phyloP scores from a whole-genome alignment of 2,888 invertebrate genomes.

The Drosophila longiperda region DNA sequence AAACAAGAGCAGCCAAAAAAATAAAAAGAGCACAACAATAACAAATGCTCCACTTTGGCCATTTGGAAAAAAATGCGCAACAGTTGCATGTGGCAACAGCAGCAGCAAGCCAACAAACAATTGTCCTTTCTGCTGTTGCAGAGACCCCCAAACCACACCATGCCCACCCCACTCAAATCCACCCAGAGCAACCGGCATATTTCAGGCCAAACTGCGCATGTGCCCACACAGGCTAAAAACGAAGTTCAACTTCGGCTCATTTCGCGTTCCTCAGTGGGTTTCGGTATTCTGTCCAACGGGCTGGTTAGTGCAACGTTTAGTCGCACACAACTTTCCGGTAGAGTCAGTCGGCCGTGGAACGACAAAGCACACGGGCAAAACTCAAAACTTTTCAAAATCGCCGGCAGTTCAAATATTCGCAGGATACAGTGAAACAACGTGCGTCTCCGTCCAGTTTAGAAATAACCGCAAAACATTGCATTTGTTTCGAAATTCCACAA shows the following conservation, averaged over 20 bases:
- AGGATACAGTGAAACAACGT: conserved; percentile 31
- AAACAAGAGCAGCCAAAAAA: background rate
- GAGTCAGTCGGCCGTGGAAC: conserved; percentile 53
- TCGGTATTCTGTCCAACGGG: conserved; percentile 3
- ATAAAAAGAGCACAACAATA: conserved; percentile 34
- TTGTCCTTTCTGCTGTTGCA: conserved; percentile 65
- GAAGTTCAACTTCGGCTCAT: conserved; percentile 22
- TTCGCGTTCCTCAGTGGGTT: conserved; percentile 15
- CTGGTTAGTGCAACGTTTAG: conserved; percentile 37
- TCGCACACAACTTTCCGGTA: conserved; percentile 61
- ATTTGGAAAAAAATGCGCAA: conserved; percentile 73
- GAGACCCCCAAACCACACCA: background rate
- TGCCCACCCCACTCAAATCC: background rate
- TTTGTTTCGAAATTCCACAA: conserved; percentile 27
- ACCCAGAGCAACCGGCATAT: conserved; percentile 38
- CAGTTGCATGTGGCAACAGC: conserved; percentile 66
- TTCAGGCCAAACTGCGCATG: conserved; percentile 56
- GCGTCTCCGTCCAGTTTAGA: conserved; percentile 59
- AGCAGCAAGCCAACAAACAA: conserved; percentile 66
- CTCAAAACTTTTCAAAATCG: conserved; percentile 1
- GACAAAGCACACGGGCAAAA: conserved; percentile 17
- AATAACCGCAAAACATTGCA: conserved; percentile 22
- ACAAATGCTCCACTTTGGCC: conserved; percentile 37
- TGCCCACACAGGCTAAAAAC: conserved; percentile 61
- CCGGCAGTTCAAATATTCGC: conserved; percentile 20